Conservation (phyloP, 2,888 invertebrate species). For the Eupithecia inturbata region DNA sequence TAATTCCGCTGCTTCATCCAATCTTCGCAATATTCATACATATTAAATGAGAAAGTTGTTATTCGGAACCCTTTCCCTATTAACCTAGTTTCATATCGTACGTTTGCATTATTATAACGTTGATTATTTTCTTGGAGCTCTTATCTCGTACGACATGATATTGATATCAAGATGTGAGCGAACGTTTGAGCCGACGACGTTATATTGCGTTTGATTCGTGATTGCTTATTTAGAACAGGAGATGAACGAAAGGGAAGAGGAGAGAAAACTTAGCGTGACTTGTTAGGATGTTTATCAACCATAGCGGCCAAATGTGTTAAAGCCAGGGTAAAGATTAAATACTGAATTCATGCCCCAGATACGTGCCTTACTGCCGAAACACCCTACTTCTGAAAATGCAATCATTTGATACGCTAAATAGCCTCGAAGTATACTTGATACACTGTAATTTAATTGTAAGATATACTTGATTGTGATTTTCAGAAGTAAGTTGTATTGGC, state of each 20-base stretch:
- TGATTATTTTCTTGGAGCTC: slow-evolving; percentile 53
- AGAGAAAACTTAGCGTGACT: neutral
- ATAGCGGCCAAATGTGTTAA: neutral
- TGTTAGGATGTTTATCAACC: neutral
- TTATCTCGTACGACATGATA: slow-evolving; percentile 56
- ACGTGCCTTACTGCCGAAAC: neutral
- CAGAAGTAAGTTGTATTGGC: neutral
- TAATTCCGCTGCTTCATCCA: slow-evolving; percentile 18
- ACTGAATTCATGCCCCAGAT: neutral
- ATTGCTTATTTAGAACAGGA: slow-evolving; percentile 28
- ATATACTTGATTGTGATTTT: neutral
- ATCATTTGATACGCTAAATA: neutral
- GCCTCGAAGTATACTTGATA: neutral
- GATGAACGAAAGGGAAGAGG: slow-evolving; percentile 1
- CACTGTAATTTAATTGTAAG: neutral
- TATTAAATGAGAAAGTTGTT: slow-evolving; percentile 31
- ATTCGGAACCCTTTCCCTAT: slow-evolving; percentile 42
- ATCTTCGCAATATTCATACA: slow-evolving; percentile 30
- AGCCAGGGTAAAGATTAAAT: neutral
- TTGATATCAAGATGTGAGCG: slow-evolving; percentile 60
- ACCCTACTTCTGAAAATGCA: neutral
- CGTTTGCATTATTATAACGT: slow-evolving; percentile 53
- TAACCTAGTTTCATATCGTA: slow-evolving; percentile 38
- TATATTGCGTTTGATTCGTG: slow-evolving; percentile 60
- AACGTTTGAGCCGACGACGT: slow-evolving; percentile 59